These are phyloP conservation scores for Meiosimyza decipiens DNA, from an alignment of 2,888 invertebrate species.

Conservation along the genomic window DNA sequence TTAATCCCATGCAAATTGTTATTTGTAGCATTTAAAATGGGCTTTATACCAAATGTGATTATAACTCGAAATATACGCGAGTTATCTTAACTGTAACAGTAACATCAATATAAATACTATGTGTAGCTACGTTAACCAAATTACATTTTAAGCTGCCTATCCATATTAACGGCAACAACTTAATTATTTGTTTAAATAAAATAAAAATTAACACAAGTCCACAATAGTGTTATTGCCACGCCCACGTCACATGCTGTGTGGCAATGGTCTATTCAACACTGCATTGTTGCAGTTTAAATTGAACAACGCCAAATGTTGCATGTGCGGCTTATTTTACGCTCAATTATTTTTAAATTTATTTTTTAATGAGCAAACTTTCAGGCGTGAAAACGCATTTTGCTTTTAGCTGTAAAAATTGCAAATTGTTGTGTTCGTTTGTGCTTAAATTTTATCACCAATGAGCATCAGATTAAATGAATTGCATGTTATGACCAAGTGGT, in stretches of 20 bases:
- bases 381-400: constrained; percentile 25
- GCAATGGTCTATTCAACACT: constrained; percentile 16
- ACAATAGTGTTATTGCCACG: neutral
- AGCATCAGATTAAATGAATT: neutral
- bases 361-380: constrained; percentile 56
- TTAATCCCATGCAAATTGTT: constrained; percentile 26
- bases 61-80: neutral
- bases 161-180: constrained; percentile 30
- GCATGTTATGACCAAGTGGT: constrained; percentile 9
- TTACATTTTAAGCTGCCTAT: constrained; percentile 24
- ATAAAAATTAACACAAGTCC: neutral
- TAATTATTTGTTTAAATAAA: constrained; percentile 24
- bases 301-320: constrained; percentile 22
- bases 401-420: neutral
- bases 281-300: constrained; percentile 13
- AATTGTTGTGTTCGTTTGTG: constrained; percentile 37
- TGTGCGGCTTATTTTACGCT: constrained; percentile 59
- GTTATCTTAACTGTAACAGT: constrained; percentile 11
- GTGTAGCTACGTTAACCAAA: neutral
- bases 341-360: constrained; percentile 66
- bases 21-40: constrained; percentile 5
- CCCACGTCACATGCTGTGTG: neutral
- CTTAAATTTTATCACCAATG: constrained; percentile 42
- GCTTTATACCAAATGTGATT: neutral
- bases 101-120: constrained; percentile 4